Base-by-base conservation (phyloP, 2,113 vertebrate genomes). In the Oreocharis arfaki region DNA sequence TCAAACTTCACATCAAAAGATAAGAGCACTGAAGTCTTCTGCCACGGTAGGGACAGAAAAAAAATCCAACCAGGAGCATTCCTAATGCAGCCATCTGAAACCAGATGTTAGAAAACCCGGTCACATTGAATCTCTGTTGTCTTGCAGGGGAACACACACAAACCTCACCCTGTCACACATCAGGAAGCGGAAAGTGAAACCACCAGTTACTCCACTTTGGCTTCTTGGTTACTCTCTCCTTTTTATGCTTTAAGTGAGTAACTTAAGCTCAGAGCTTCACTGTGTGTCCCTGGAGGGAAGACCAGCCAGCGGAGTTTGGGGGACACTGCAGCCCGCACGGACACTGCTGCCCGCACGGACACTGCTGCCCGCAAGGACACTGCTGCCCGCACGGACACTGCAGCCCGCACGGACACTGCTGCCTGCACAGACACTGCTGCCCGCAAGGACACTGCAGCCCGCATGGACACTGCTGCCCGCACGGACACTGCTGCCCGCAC, bases 171-270 rank as follows among this genome's bases (percentile, higher is more conserved):
- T 12, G 21, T 50, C 28, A 93, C 75, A 86, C 69, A 84, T 24
- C 60, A 67, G 84, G 89, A 90, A 78, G 73, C 24, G 27, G 88
- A 84, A 89, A 95, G 73, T 47, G 93, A 96, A 97, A 96, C 52
- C 39, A 52, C 33, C 19, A 82, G 77, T 22, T 81, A 65, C 83
- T 89, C 76, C 65, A 52, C 28, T 52, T 53, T 9, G 22, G 35
- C 75, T 70, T 61, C 47, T 18, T 65, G 17, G n/a, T 79, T 83
- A 84, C 79, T 90, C 90, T 94, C 92, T 95, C 90, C 57, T 71
- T 93, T 77, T 42, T 19, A 37, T 32, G 18, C 14, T 60, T 18
- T 3, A 33, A 44, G 39, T 7, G 33, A 63, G 41, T 10, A 27
- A 35, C 6, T 26, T 13, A 9, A 83, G 37, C n/a, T 16, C 32